phyloP scores from a whole-genome alignment of 1,140 invertebrate species.

The Danaus melanippus region DNA sequence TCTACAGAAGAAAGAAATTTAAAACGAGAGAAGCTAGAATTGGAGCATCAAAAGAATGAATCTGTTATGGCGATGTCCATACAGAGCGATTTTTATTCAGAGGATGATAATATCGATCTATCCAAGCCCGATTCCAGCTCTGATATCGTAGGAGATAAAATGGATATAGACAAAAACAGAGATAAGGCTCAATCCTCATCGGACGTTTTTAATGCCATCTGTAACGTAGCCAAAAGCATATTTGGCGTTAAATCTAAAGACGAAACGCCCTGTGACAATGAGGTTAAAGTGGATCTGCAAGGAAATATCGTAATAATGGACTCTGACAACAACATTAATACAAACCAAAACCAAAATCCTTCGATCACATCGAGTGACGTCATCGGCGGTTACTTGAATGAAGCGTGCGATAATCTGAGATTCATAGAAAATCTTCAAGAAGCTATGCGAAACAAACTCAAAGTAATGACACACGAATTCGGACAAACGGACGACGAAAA shows the following conservation, averaged over 20 bases:
- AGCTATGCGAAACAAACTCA: slow-evolving; percentile 57
- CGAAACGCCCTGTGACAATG: slow-evolving; percentile 42
- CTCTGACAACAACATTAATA: slow-evolving; percentile 28
- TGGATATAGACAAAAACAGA: slow-evolving; percentile 26
- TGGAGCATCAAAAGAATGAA: slow-evolving; percentile 60
- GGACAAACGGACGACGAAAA: slow-evolving; percentile 48
- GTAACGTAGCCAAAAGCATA: slow-evolving; percentile 49
- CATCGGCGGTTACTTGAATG: slow-evolving; percentile 45
- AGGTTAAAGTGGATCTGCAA: slow-evolving; percentile 48
- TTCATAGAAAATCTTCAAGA: slow-evolving; percentile 45
- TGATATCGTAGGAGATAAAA: slow-evolving; percentile 24
- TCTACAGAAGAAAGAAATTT: slow-evolving; percentile 66
- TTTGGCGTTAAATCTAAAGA: slow-evolving; percentile 38
- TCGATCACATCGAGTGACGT: slow-evolving; percentile 39
- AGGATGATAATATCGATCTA: slow-evolving; percentile 20
- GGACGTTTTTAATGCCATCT: slow-evolving; percentile 46
- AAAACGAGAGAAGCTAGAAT: slow-evolving; percentile 63
- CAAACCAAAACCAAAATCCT: slow-evolving; percentile 24
- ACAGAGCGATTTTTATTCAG: slow-evolving; percentile 45
- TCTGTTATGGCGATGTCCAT: slow-evolving; percentile 58
- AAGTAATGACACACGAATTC: slow-evolving; percentile 60
- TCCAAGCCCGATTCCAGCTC: neutral
- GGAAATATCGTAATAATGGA: slow-evolving; percentile 43
- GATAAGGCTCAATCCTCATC: slow-evolving; percentile 33
- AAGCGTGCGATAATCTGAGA: slow-evolving; percentile 35